Evolutionary conservation across 2,113 vertebrate species (phyloP).

Genomic region (Synchiropus splendidus): DNA sequence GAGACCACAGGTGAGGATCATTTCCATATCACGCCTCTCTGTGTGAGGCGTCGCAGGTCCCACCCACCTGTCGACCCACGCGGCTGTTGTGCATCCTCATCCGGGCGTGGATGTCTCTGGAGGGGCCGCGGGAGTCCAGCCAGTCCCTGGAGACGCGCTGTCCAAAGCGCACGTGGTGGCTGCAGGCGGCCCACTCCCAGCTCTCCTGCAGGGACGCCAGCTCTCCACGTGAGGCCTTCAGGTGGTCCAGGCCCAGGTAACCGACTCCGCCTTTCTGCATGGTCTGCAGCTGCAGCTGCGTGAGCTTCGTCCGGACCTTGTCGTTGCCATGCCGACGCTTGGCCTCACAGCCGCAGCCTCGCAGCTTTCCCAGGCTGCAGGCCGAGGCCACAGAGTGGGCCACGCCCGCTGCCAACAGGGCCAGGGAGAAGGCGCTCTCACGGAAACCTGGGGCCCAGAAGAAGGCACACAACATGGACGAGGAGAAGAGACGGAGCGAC

Average conservation of each 20-base stretch:
- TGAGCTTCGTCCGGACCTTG: constrained; percentile 78
- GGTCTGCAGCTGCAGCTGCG: constrained; percentile 79
- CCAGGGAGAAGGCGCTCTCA: constrained; percentile 85
- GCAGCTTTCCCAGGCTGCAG: constrained; percentile 86
- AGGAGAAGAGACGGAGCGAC: neutral
- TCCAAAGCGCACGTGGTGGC: constrained; percentile 79
- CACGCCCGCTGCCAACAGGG: constrained; percentile 86
- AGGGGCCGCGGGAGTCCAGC: constrained; percentile 79
- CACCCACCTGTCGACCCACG: constrained; percentile 78
- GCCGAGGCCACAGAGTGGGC: constrained; percentile 85
- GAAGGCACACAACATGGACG: constrained; percentile 5
- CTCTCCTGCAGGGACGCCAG: constrained; percentile 78
- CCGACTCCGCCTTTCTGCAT: constrained; percentile 69
- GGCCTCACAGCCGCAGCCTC: constrained; percentile 78
- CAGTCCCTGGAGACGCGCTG: constrained; percentile 85
- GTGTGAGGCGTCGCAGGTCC: too few relatives aligned
- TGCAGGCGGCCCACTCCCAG: constrained; percentile 92
- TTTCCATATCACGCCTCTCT: too few relatives aligned
- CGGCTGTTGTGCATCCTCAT: constrained; percentile 88
- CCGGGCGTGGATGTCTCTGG: constrained; percentile 82
- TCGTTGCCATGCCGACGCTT: constrained; percentile 76
- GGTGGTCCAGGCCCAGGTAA: constrained; percentile 50
- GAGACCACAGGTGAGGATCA: too few relatives aligned
- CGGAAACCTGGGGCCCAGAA: constrained; percentile 70
- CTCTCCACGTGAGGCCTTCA: constrained; percentile 68